Evolutionary conservation across 2,113 vertebrate species (phyloP).

Genomic region (Peromyscus polionotus): DNA sequence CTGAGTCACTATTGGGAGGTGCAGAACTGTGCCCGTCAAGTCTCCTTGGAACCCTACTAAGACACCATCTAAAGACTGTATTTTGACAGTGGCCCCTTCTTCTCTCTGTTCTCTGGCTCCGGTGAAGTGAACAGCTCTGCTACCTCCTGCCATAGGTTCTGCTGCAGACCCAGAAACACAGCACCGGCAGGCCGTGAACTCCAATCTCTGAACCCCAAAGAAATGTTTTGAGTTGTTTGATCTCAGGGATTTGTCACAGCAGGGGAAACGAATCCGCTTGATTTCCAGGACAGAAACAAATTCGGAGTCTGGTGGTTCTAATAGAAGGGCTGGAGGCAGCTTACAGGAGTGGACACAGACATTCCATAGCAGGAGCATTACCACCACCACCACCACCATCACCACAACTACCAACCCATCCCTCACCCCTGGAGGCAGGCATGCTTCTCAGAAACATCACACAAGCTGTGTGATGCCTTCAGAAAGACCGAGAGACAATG

Average conservation of each 20-base stretch:
- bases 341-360: not conserved
- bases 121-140: not conserved
- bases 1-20: not conserved
- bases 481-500: not conserved
- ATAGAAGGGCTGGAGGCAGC: not conserved
- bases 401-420: too few relatives aligned
- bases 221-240: not conserved
- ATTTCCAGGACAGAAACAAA: conserved; percentile 4
- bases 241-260: not conserved
- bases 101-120: not conserved
- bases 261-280: not conserved
- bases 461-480: not conserved
- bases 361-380: not conserved
- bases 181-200: not conserved
- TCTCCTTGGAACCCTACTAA: not conserved
- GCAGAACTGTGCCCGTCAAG: too few relatives aligned
- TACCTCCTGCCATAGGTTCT: not conserved
- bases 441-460: not conserved
- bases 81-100: not conserved
- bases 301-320: not conserved
- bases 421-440: not conserved
- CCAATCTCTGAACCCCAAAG: not conserved
- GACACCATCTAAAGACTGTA: not conserved
- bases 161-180: not conserved
- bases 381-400: too few relatives aligned